These are phyloP conservation scores for Silurus asotus DNA, from an alignment of 2,113 vertebrate genomes.

Conservation along the genomic window DNA sequence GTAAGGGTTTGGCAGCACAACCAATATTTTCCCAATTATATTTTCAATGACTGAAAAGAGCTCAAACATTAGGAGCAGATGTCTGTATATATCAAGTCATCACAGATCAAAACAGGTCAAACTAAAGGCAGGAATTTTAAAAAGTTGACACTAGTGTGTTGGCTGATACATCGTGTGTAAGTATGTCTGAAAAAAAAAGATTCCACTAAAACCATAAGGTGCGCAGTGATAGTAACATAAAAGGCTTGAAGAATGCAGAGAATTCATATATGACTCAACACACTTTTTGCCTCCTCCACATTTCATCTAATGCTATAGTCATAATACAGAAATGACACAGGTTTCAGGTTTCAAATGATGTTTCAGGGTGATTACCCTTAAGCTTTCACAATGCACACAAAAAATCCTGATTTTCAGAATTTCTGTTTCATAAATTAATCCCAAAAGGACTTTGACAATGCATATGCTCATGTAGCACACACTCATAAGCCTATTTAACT, in stretches of 20 bases:
- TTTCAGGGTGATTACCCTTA: neutral
- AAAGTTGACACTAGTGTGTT: neutral
- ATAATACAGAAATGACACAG: neutral
- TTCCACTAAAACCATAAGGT: neutral
- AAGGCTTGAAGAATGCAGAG: constrained; percentile 1
- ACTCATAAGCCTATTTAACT: neutral
- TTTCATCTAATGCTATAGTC: neutral
- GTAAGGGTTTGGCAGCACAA: constrained; percentile 30
- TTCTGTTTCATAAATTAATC: neutral
- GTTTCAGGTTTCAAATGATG: neutral
- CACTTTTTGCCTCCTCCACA: neutral
- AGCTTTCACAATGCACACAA: neutral
- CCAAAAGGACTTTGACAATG: too few species aligned
- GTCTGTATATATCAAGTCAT: constrained; percentile 27
- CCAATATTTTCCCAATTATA: constrained; percentile 12
- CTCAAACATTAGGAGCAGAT: constrained; percentile 24
- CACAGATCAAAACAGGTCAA: constrained; percentile 22
- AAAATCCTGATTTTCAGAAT: neutral
- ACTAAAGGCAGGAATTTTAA: constrained; percentile 4
- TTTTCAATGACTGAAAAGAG: constrained; percentile 10
- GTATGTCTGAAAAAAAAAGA: neutral
- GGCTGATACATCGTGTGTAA: neutral
- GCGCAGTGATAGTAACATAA: neutral
- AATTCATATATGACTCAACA: constrained; percentile 23
- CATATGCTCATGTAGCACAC: neutral